Percentiles rank a stretch among this genome's conserved stretches.
Conservation (phyloP, 37 sponge, comb jelly and placozoan species). For the Spongilla lacustris region DNA sequence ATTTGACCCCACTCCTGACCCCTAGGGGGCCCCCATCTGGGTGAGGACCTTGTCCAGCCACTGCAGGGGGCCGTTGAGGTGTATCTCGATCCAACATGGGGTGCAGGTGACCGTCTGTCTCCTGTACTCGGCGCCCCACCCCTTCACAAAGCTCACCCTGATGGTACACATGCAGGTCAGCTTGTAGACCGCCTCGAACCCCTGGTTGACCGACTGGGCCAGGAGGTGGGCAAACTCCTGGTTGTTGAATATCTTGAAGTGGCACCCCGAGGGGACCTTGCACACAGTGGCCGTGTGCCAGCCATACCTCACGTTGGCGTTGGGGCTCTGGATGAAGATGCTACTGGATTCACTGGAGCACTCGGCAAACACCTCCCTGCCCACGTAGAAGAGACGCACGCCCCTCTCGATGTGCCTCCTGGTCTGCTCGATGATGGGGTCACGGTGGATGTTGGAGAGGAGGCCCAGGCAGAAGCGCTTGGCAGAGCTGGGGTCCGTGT, state of each 20-base stretch:
- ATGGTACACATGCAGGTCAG: constrained; percentile 95
- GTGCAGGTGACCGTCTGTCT: constrained; percentile 96
- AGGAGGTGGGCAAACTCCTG: constrained; percentile 91
- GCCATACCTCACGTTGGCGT: constrained; percentile 87
- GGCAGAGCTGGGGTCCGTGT: constrained; percentile 91
- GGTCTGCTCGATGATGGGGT: constrained; percentile 94
- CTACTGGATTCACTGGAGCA: constrained; percentile 91
- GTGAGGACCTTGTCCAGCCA: constrained; percentile 94
- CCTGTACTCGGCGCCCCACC: constrained; percentile 98
- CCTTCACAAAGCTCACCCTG: constrained; percentile 97
- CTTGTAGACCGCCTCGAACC: constrained; percentile 90
- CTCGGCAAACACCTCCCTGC: constrained; percentile 95
- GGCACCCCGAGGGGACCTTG: constrained; percentile 93
- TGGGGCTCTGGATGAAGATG: constrained; percentile 94
- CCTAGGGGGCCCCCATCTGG: constrained; percentile 83
- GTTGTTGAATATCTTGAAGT: constrained; percentile 95
- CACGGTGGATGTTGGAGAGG: constrained; percentile 93
- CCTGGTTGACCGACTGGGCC: constrained; percentile 82
- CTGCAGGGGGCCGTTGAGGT: constrained; percentile 89
- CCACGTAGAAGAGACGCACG: constrained; percentile 90
- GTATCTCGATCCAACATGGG: constrained; percentile 96
- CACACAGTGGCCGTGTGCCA: constrained; percentile 96
- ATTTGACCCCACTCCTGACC: no score
- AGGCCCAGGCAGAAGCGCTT: constrained; percentile 96
- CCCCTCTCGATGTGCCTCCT: constrained; percentile 96